A percentile compares a stretch with the other conserved stretches of the same genome.
phyloP scores from a whole-genome alignment of 2,113 vertebrate species.

The Rhizomys pruinosus region DNA sequence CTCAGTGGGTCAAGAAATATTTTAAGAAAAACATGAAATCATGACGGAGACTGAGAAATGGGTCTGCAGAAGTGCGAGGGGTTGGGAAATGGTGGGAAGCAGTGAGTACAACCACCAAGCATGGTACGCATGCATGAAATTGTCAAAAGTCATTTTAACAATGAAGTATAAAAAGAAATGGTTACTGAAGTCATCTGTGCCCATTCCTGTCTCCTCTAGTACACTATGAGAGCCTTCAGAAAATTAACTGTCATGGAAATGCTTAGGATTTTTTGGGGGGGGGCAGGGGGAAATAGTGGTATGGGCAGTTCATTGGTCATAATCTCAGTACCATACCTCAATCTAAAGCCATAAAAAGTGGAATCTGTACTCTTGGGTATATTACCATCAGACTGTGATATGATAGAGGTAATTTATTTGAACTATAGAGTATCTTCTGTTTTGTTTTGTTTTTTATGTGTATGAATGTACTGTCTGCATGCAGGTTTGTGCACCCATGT shows the following conservation, averaged over 20 bases:
- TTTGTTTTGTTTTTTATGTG: too few species aligned
- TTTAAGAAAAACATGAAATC: not conserved
- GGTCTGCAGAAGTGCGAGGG: not conserved
- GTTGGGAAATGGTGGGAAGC: not conserved
- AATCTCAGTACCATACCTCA: not conserved
- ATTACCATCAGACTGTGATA: not conserved
- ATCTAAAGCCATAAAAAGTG: not conserved
- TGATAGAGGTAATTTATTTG: not conserved
- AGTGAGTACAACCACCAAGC: not conserved
- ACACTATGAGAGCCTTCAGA: not conserved
- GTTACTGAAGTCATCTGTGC: not conserved
- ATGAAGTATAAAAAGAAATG: not conserved
- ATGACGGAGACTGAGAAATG: not conserved
- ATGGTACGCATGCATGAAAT: not conserved
- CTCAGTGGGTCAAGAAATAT: not conserved
- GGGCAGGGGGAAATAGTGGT: not conserved
- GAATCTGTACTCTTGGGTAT: not conserved
- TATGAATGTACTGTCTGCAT: too few species aligned
- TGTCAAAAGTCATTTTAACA: not conserved
- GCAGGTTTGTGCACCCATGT: too few species aligned
- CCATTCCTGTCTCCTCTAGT: not conserved
- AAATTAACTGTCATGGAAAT: not conserved
- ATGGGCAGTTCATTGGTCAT: not conserved
- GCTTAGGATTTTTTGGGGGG: not conserved
- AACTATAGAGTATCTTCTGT: not conserved